Base-by-base conservation (phyloP, 1,140 invertebrate genomes). In the Trichonephila clavipes region DNA sequence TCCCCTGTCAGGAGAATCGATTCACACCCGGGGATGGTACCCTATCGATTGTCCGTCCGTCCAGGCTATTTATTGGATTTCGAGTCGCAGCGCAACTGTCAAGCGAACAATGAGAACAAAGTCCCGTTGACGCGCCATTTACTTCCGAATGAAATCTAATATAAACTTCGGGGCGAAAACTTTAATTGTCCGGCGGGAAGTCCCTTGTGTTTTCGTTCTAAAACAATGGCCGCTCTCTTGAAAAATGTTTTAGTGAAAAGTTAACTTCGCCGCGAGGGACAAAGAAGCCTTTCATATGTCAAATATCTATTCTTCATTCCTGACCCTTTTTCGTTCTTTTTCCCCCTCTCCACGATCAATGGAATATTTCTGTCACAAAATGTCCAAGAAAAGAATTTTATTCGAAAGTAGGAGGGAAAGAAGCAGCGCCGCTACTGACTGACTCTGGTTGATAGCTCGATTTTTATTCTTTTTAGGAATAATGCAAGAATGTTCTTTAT, bases 71-170 rank as follows among this genome's bases (percentile, higher is more conserved):
- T 69, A 69, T 69, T 69, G 66, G 66, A 69, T 69, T 69, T 69
- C n/a, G n/a, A 51, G 51, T 51, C 51, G 51, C 51, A 51, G 51
- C 51, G 51, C 51, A 69, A 69, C 66, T 69, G 66, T 69, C 66
- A 69, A 24, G 24, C 66, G 66, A 69, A 69, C 66, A 69, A 69
- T 69, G 21, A 12, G 66, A 24, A 51, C 51, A 69, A 69, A 28
- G 66, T 69, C 24, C 66, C 66, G 66, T 69, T 69, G 66, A 69
- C 66, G 21, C 66, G n/a, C 66, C 66, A 69, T 69, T 69, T 69
- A 24, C 66, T 69, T 69, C n/a, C 66, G n/a, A 69, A 69, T 69
- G 66, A 69, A 69, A 69, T 69, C 66, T 69, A 69, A 69, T 69
- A 69, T 69, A 69, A 69, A 69, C 66, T 69, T 69, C 66, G n/a